phyloP scores from a whole-genome alignment of 2,113 vertebrate genomes.

The Aix galericulata region DNA sequence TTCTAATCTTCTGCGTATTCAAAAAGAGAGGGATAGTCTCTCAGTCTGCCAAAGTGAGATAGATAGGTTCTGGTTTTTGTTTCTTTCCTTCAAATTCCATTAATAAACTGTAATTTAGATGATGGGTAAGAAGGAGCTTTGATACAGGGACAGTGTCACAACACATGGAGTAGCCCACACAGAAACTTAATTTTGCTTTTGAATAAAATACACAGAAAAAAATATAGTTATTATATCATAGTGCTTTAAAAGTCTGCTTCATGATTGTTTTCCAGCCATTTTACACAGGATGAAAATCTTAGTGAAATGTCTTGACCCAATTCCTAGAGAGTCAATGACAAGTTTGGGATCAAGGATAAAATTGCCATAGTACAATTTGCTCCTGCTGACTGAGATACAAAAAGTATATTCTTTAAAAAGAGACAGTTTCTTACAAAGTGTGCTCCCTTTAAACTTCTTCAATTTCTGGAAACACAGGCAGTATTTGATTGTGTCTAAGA shows the following conservation, averaged over 20 bases:
- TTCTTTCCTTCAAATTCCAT: accelerated
- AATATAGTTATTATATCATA: not conserved
- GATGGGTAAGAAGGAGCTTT: not conserved
- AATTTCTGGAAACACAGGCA: not conserved
- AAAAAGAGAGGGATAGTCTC: not conserved
- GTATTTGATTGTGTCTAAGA: not conserved
- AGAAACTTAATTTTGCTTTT: conserved; percentile 11
- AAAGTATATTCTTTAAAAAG: not conserved
- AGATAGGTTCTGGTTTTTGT: not conserved
- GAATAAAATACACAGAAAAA: not conserved
- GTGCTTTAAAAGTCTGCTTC: not conserved
- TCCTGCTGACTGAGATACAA: not conserved
- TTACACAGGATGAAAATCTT: not conserved
- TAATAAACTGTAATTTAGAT: conserved; percentile 16
- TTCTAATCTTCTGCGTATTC: conserved; percentile 18
- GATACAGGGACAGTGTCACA: not conserved
- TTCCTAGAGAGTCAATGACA: not conserved
- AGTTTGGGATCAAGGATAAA: not conserved
- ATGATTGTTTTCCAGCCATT: not conserved
- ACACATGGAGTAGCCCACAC: not conserved
- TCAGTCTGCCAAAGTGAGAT: not conserved
- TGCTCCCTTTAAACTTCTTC: not conserved
- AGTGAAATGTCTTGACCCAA: not conserved
- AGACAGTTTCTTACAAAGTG: not conserved
- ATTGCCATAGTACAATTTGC: not conserved